Conservation (phyloP, 2,113 vertebrate species). For the Gallinago paraguaiae region DNA sequence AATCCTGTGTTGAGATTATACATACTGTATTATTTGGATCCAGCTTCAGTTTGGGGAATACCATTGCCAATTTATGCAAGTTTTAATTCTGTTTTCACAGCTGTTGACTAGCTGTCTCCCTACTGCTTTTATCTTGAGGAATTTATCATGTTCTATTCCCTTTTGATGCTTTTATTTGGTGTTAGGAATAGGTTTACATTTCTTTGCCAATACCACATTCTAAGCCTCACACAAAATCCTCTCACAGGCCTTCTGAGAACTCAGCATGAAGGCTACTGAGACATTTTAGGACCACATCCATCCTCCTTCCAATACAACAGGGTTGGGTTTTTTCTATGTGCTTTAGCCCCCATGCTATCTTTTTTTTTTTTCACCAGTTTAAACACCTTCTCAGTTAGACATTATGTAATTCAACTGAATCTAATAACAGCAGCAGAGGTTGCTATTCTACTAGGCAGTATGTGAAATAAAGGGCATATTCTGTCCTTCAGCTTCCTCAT, state of each 20-base stretch:
- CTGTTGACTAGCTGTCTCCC: conserved; percentile 27
- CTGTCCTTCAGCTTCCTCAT: background rate
- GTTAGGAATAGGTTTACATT: background rate
- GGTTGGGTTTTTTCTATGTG: rapidly evolving
- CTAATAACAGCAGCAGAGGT: background rate
- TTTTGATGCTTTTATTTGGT: conserved; percentile 22
- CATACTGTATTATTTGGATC: conserved; percentile 1
- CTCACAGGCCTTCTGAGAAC: background rate
- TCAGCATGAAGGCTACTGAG: background rate
- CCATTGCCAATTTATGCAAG: conserved; percentile 33
- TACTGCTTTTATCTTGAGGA: conserved; percentile 30
- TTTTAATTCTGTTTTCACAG: conserved; percentile 55
- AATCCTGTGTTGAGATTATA: conserved; percentile 41
- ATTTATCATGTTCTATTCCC: background rate
- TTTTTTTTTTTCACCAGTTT: background rate
- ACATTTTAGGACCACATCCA: background rate
- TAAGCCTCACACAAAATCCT: conserved; percentile 13
- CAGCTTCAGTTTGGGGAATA: conserved; percentile 21
- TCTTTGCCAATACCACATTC: background rate
- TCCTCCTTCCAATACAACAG: background rate
- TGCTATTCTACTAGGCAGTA: background rate
- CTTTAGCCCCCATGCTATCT: background rate
- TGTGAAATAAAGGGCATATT: background rate
- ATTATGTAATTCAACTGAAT: background rate
- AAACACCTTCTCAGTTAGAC: background rate